Base-by-base conservation (phyloP, 2,113 vertebrate species). In the Actenoides hombroni region DNA sequence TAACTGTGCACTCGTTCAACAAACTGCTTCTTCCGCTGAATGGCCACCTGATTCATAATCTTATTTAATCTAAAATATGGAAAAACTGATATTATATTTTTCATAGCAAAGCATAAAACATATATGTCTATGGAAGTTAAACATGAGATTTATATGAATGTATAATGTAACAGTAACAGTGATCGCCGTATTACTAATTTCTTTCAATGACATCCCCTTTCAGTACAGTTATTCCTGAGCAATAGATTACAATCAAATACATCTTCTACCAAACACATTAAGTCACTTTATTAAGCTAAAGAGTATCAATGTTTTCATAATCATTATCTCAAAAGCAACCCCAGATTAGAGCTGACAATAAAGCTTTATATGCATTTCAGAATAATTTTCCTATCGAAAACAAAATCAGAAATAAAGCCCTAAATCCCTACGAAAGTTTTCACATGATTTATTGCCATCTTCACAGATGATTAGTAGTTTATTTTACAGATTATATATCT, bases 1-100 rank as follows among this genome's bases (percentile, higher is more conserved):
- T 99, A 99, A 98, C 98, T 99, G 92, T 99, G 98, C 15, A 98
- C 98, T 79, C 99, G 98, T 97, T 99, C 99, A 68, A 99, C 99
- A 95, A 99, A 99, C 31, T 98, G 99, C 97, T 98, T 99, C 98
- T 99, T 99, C 98, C 99, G 99, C 96, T 99, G 99, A 90, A 99
- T 97, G 79, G 99, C 99, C 97, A 99, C 99, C 98, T 99, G 99
- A 98, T 99, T 99, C 88, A 99, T 98, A 95, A 99, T 99, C 95
- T 98, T 99, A 97, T 99, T 99, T 97, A 99, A 98, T 97, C 99
- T 99, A 92, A 89, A 98, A 98, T 68, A 97, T 3, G 83, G 96
- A 96, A 93, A 96, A 92, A 96, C 92, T 95, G 74, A 96, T 61
- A 96, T 95, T 95, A 95, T 92, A 98, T 95, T 96, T 96, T 83